Percentiles rank a stretch among this genome's conserved stretches.
These are phyloP conservation scores for Trichomalopsis sarcophagae DNA, from an alignment of 1,140 invertebrate genomes.

Conservation along the genomic window DNA sequence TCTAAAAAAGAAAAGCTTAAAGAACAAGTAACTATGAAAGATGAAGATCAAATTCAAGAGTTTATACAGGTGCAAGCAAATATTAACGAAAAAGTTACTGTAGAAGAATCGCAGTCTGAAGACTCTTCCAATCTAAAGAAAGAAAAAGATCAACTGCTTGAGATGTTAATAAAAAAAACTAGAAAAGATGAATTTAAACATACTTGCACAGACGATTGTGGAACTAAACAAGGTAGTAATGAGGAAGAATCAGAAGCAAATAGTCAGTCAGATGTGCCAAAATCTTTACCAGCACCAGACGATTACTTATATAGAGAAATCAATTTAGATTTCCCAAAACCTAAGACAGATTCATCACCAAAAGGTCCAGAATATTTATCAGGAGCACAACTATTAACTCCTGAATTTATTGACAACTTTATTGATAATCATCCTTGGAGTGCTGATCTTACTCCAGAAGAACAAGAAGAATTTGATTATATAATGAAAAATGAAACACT, in stretches of 20 bases:
- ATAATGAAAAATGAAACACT: slow-evolving; percentile 39
- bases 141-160: neutral
- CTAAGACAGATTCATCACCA: neutral
- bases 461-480: slow-evolving; percentile 49
- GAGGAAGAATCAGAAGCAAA: neutral
- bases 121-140: neutral
- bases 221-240: neutral
- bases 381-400: slow-evolving; percentile 20
- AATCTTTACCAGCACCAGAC: neutral
- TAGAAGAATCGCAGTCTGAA: neutral
- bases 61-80: neutral
- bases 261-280: neutral
- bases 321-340: neutral
- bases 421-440: slow-evolving; percentile 49
- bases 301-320: neutral
- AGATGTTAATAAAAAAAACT: neutral
- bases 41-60: neutral
- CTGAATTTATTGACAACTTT: slow-evolving; percentile 34
- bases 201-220: neutral
- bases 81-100: neutral
- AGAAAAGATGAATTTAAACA: neutral
- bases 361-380: slow-evolving; percentile 15
- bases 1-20: neutral
- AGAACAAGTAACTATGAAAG: neutral
- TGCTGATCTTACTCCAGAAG: slow-evolving; percentile 44